Evolutionary conservation across 1,140 invertebrate species (phyloP).

Genomic region (Drosophila navojoa): DNA sequence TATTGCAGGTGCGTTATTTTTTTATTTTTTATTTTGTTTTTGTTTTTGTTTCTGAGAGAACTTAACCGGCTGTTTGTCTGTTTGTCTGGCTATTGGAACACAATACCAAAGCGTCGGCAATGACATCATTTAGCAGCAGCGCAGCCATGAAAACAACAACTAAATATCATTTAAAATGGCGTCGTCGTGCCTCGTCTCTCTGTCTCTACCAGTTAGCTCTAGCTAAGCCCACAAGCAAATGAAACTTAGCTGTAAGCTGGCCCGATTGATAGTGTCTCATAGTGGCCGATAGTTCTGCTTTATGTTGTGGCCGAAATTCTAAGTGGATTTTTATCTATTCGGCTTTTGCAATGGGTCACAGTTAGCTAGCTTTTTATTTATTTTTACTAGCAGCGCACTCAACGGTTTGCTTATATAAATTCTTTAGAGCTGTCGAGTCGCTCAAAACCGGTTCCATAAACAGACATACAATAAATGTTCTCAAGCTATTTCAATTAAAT

Average conservation of each 20-base stretch:
- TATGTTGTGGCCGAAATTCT: constrained; percentile 10
- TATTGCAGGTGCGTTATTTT: constrained; percentile 64
- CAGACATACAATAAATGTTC: constrained; percentile 61
- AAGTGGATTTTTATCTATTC: constrained; percentile 35
- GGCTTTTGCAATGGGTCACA: constrained; percentile 39
- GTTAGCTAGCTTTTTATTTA: constrained; percentile 17
- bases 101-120: constrained; percentile 55
- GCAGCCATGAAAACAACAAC: constrained; percentile 58
- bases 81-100: constrained; percentile 54
- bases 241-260: constrained; percentile 25
- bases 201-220: background rate
- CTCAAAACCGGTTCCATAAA: constrained; percentile 62
- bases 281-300: background rate
- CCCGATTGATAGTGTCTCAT: constrained; percentile 17
- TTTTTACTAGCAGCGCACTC: constrained; percentile 25
- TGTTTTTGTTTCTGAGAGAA: constrained; percentile 11
- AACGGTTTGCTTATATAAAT: constrained; percentile 53
- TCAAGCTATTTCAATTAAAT: constrained; percentile 69
- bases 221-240: constrained; percentile 12
- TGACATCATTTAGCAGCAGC: constrained; percentile 71
- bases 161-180: constrained; percentile 66
- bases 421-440: constrained; percentile 33
- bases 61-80: constrained; percentile 54
- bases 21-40: constrained; percentile 36
- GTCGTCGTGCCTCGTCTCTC: constrained; percentile 4